These are phyloP conservation scores for Chinchilla lanigera DNA, from an alignment of 2,113 vertebrate genomes.

Conservation along the genomic window DNA sequence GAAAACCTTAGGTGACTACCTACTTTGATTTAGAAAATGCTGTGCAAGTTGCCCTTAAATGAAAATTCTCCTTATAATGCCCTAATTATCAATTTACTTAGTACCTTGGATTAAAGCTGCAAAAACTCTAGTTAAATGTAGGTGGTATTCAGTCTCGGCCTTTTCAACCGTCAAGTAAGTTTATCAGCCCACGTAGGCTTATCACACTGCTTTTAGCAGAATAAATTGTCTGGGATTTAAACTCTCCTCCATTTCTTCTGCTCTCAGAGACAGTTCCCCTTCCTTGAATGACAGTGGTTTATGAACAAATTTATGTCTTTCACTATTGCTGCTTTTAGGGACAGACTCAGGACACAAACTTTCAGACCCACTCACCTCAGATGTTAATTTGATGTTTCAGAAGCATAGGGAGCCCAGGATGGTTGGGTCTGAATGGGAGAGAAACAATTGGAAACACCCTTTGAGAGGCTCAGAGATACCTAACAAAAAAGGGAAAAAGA, in stretches of 20 bases:
- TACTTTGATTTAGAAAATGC: background rate
- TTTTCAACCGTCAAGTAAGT: background rate
- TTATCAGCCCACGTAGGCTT: background rate
- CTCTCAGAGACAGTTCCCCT: background rate
- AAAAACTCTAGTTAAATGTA: constrained; percentile 10
- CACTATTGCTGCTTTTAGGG: background rate
- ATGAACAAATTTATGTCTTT: background rate
- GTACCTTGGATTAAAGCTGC: background rate
- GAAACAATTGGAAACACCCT: background rate
- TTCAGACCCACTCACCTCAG: background rate
- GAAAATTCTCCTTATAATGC: background rate
- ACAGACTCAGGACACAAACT: background rate
- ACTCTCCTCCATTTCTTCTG: background rate
- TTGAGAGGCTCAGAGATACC: background rate
- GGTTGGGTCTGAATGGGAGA: background rate
- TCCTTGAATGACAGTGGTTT: background rate
- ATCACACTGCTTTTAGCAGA: constrained; percentile 19
- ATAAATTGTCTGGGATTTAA: background rate
- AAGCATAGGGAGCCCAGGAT: background rate
- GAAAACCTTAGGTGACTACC: background rate
- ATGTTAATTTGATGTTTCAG: background rate
- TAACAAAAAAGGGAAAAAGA: background rate
- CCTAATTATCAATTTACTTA: background rate
- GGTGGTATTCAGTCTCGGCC: background rate
- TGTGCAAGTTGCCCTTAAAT: background rate